Evolutionary conservation across 2,113 vertebrate species (phyloP).

Genomic region (Mobula birostris): DNA sequence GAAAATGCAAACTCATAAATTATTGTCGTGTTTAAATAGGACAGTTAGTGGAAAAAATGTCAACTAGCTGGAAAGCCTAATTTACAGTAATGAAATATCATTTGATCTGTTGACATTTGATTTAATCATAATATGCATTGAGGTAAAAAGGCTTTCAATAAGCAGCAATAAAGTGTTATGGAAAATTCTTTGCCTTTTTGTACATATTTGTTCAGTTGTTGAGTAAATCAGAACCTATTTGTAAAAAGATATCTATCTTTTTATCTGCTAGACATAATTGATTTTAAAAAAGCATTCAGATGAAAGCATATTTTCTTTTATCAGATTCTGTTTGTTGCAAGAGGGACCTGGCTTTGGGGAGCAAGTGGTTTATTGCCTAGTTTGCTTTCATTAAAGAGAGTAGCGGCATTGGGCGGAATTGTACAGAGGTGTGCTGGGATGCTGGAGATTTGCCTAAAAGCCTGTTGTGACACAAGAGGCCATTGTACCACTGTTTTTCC

Average conservation of each 20-base stretch:
- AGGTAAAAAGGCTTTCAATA: constrained; percentile 59
- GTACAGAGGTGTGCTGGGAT: constrained; percentile 52
- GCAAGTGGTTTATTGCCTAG: constrained; percentile 41
- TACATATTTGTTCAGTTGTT: constrained; percentile 50
- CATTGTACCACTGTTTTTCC: constrained; percentile 53
- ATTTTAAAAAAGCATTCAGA: constrained; percentile 52
- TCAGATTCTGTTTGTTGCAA: constrained; percentile 48
- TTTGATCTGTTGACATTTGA: constrained; percentile 66
- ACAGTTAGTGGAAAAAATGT: constrained; percentile 61
- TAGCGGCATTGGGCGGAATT: constrained; percentile 49
- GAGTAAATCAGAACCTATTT: constrained; percentile 48
- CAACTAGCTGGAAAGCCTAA: constrained; percentile 58
- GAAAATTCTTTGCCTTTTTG: constrained; percentile 53
- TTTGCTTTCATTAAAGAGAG: constrained; percentile 50
- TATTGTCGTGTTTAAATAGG: constrained; percentile 60
- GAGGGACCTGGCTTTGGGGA: constrained; percentile 42
- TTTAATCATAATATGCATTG: constrained; percentile 68
- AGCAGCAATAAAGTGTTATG: constrained; percentile 60
- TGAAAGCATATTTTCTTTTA: constrained; percentile 49
- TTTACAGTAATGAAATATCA: constrained; percentile 68
- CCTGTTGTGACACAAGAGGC: constrained; percentile 55
- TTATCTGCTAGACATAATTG: constrained; percentile 50
- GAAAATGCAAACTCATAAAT: constrained; percentile 55
- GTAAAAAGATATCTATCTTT: constrained; percentile 45
- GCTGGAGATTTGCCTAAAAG: constrained; percentile 66